Conservation (phyloP, 2,797 vertebrate species). For the Kryptopterus vitreolus region DNA sequence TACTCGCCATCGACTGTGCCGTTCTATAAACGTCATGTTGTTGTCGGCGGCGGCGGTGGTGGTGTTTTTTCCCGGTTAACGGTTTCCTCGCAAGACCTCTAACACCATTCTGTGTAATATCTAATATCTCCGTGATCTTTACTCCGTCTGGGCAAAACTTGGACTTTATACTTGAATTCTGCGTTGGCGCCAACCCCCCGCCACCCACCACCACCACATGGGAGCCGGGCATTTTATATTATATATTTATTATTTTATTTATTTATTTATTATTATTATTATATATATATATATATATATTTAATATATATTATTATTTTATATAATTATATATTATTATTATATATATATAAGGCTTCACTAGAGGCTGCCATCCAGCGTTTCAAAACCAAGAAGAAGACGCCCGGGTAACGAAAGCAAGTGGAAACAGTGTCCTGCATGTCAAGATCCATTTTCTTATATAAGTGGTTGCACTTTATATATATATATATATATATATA, state of each 20-base stretch:
- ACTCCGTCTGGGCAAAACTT: conserved; percentile 6
- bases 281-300: no score
- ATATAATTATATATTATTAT: no score
- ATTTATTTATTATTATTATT: no score
- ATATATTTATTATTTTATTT: no score
- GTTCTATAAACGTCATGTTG: background rate
- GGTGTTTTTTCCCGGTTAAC: background rate
- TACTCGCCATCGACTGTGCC: background rate
- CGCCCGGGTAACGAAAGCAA: background rate
- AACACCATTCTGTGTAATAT: conserved; percentile 20
- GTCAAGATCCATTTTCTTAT: background rate
- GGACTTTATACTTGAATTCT: conserved; percentile 14
- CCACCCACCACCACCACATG: no score
- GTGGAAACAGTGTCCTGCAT: background rate
- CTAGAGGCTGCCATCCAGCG: no score
- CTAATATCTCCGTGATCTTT: conserved; percentile 25
- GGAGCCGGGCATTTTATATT: no score
- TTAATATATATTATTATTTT: no score
- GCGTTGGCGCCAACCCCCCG: no score
- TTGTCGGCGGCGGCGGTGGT: background rate
- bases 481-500: no score
- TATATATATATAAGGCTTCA: background rate
- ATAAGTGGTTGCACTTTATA: background rate
- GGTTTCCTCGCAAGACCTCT: background rate
- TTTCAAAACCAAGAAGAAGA: background rate